Evolutionary conservation across 1,140 invertebrate species (phyloP).

Genomic region (Ylistrum balloti): DNA sequence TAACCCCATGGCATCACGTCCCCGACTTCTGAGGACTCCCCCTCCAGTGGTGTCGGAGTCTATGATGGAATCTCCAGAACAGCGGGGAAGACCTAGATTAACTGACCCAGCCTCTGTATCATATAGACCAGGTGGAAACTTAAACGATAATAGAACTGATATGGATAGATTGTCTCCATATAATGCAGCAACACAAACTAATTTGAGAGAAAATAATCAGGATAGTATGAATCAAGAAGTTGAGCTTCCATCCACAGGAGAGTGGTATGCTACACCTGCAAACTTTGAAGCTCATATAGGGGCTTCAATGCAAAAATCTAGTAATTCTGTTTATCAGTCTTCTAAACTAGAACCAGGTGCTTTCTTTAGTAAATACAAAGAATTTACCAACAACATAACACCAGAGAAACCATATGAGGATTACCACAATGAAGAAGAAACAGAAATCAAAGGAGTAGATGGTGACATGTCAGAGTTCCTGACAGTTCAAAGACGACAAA

Average conservation of each 20-base stretch:
- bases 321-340: not conserved
- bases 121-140: not conserved
- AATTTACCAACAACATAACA: not conserved
- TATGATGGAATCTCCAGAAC: not conserved
- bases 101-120: not conserved
- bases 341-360: conserved; percentile 10
- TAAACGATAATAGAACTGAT: not conserved
- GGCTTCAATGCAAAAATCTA: conserved; percentile 60
- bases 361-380: conserved; percentile 36
- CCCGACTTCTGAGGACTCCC: conserved; percentile 56
- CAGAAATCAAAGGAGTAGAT: conserved; percentile 51
- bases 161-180: not conserved
- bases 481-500: conserved; percentile 56
- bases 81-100: not conserved
- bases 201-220: not conserved
- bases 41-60: conserved; percentile 45
- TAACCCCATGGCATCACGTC: conserved; percentile 57
- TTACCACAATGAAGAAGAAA: conserved; percentile 37
- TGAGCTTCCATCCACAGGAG: conserved; percentile 53
- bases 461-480: conserved; percentile 59
- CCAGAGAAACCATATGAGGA: conserved; percentile 2
- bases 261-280: conserved; percentile 69
- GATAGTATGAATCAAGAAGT: not conserved
- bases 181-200: not conserved
- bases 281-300: conserved; percentile 65